Conservation (phyloP, 2,797 vertebrate genomes). For the Pagetopsis macropterus region DNA sequence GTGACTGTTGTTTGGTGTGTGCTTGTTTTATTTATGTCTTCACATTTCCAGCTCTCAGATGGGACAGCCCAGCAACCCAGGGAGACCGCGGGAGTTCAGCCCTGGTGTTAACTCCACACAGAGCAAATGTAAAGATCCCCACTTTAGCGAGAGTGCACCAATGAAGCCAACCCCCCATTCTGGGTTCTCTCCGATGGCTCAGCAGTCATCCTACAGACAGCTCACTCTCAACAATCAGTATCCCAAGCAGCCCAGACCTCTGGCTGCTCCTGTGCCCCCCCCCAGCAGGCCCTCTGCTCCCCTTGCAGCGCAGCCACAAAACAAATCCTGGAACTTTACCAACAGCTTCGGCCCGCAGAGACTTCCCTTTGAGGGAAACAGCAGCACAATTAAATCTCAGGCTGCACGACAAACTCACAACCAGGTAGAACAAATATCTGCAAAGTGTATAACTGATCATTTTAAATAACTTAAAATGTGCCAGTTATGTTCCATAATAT, state of each 20-base stretch:
- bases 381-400: conserved; percentile 28
- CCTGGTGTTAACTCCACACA: conserved; percentile 39
- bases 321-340: conserved; percentile 72
- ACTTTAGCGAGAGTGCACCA: conserved; percentile 40
- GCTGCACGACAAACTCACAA: not conserved
- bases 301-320: conserved; percentile 45
- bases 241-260: conserved; percentile 52
- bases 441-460: not conserved
- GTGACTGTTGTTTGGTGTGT: not conserved
- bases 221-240: conserved; percentile 43
- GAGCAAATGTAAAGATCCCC: conserved; percentile 46
- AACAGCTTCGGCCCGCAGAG: conserved; percentile 62
- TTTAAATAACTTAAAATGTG: not conserved
- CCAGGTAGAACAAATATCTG: conserved; percentile 43
- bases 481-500: not conserved
- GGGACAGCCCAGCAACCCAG: conserved; percentile 44
- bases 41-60: conserved; percentile 65
- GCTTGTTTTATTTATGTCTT: conserved; percentile 6
- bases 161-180: conserved; percentile 43
- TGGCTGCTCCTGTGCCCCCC: conserved; percentile 26
- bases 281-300: conserved; percentile 38
- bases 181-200: conserved; percentile 57
- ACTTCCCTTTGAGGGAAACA: conserved; percentile 30
- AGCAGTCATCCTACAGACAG: conserved; percentile 56
- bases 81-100: conserved; percentile 57